phyloP scores from a whole-genome alignment of 2,797 vertebrate species.

The Crossoptilon crossoptilon region DNA sequence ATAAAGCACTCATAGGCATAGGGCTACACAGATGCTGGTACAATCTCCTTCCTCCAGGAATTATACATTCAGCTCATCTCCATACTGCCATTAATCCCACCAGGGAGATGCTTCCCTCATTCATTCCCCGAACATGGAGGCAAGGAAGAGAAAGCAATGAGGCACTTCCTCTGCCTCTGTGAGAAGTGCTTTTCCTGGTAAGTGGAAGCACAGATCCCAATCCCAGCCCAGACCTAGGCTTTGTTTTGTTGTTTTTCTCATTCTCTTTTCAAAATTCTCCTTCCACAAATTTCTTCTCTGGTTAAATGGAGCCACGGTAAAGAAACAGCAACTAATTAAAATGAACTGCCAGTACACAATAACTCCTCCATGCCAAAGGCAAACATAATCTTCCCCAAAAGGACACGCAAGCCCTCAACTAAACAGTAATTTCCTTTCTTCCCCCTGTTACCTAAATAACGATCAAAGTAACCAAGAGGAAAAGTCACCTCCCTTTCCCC shows the following conservation, averaged over 20 bases:
- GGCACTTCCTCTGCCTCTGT: not conserved
- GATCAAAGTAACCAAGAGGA: not conserved
- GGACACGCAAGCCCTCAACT: constrained; percentile 20
- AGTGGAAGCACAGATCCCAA: not conserved
- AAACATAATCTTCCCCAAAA: constrained; percentile 21
- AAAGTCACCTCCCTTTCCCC: not conserved
- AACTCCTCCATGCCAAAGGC: not conserved
- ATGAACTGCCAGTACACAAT: not conserved
- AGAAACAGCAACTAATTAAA: constrained; percentile 25
- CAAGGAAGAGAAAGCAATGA: not conserved
- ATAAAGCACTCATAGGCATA: not conserved
- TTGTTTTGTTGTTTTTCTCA: not conserved
- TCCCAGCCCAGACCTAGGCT: not conserved
- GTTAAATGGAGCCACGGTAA: constrained; percentile 15
- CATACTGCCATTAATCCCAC: not conserved
- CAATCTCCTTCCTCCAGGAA: constrained; percentile 1
- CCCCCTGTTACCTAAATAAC: not conserved
- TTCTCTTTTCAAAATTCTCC: not conserved
- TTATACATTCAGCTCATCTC: not conserved
- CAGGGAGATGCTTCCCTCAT: not conserved
- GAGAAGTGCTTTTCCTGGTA: not conserved
- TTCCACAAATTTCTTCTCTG: not conserved
- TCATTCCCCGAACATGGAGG: not conserved
- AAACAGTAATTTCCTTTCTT: constrained; percentile 53
- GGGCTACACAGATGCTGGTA: not conserved